Conservation (phyloP, 2,797 vertebrate genomes). For the Acrocephalus scirpaceus region DNA sequence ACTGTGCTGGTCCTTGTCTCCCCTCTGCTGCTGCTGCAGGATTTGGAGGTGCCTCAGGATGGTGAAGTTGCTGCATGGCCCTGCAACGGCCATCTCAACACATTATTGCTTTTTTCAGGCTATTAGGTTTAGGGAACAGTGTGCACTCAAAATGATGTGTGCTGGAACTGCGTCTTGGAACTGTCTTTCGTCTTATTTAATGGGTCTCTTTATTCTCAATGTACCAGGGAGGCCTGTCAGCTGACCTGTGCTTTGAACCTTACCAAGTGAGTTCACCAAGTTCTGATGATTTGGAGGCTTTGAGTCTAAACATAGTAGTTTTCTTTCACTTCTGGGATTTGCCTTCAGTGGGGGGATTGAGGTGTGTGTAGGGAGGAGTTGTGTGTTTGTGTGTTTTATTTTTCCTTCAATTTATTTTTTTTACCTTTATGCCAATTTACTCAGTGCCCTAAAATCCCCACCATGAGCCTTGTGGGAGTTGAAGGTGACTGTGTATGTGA, state of each 20-base stretch:
- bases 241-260: conserved; percentile 58
- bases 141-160: conserved; percentile 42
- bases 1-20: neutral
- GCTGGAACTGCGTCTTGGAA: conserved; percentile 28
- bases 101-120: conserved; percentile 31
- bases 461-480: neutral
- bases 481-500: neutral
- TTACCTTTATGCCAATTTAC: neutral
- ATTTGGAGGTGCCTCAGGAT: neutral
- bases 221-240: conserved; percentile 15
- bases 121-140: conserved; percentile 44
- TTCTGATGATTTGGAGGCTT: neutral
- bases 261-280: conserved; percentile 6
- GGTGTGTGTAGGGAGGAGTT: neutral
- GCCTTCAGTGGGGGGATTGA: rapidly evolving
- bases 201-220: conserved; percentile 36
- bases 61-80: neutral
- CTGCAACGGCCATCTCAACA: neutral
- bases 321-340: conserved; percentile 5
- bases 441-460: neutral
- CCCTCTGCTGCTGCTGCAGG: neutral
- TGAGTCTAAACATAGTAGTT: conserved; percentile 1
- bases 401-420: neutral
- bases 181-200: conserved; percentile 18
- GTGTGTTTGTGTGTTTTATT: neutral